Evolutionary conservation across 2,888 invertebrate species (phyloP).

Genomic region (Odontocolon sp.): DNA sequence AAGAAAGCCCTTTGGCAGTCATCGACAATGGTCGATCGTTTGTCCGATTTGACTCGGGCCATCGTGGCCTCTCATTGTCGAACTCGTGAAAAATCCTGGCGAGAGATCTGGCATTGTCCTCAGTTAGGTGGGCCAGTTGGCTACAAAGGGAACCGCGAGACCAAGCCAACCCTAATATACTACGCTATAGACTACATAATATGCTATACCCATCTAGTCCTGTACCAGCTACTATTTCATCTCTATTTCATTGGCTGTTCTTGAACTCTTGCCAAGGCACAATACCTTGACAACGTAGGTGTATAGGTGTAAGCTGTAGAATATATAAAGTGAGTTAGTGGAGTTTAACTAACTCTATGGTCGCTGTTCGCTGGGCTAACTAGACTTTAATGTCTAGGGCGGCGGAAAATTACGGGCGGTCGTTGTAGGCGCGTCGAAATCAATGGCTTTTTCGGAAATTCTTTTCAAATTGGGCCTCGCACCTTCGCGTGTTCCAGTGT

Average conservation of each 20-base stretch:
- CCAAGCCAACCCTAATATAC: conserved; percentile 55
- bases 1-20: conserved; percentile 46
- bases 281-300: not conserved
- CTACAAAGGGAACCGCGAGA: conserved; percentile 60
- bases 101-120: conserved; percentile 47
- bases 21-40: conserved; percentile 73
- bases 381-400: conserved; percentile 71
- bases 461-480: conserved; percentile 43
- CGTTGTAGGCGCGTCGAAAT: conserved; percentile 33
- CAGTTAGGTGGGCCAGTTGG: conserved; percentile 55
- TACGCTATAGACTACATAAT: conserved; percentile 31
- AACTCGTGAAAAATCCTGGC: conserved; percentile 68
- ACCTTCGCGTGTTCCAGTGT: conserved; percentile 7
- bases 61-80: conserved; percentile 72
- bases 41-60: conserved; percentile 76
- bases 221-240: conserved; percentile 24
- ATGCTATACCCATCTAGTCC: conserved; percentile 32
- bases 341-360: not conserved
- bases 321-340: no score
- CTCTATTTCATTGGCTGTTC: conserved; percentile 37
- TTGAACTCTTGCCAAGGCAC: not conserved
- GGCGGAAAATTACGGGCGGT: conserved; percentile 67
- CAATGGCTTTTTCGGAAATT: conserved; percentile 36
- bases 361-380: conserved; percentile 61
- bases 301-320: no score